These are phyloP conservation scores for Neomonachus schauinslandi DNA, from an alignment of 2,113 vertebrate species.

Conservation along the genomic window DNA sequence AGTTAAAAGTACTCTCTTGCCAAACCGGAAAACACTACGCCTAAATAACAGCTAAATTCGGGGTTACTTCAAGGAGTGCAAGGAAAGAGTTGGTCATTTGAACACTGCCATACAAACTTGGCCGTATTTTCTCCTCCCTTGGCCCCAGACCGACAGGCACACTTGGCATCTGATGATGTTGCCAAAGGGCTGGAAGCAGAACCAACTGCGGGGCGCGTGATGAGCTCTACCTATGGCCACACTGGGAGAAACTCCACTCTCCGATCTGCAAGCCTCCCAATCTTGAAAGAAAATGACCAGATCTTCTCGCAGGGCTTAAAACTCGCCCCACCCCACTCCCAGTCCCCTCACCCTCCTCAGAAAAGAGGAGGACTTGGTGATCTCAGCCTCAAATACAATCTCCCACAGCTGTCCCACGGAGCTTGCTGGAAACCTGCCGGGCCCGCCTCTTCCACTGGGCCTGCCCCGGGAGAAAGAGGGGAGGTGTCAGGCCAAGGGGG, in stretches of 20 bases:
- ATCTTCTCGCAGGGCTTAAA: conserved; percentile 24
- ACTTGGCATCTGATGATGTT: neutral
- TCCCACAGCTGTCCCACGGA: neutral
- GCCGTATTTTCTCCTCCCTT: neutral
- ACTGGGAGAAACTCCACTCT: neutral
- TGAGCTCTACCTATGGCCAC: neutral
- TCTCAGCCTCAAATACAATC: neutral
- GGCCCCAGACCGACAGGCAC: neutral
- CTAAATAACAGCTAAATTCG: neutral
- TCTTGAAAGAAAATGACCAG: conserved; percentile 29
- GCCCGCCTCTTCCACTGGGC: neutral
- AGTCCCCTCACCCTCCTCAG: neutral
- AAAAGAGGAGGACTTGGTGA: neutral
- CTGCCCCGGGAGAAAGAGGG: neutral
- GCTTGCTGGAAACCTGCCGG: neutral
- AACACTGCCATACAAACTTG: neutral
- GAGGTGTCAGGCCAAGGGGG: neutral
- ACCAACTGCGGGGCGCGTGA: neutral
- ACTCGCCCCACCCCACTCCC: neutral
- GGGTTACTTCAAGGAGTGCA: neutral
- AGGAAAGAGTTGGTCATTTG: neutral
- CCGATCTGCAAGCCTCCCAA: neutral
- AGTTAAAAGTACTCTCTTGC: neutral
- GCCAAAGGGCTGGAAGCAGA: neutral
- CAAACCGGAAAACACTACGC: conserved; percentile 37